A percentile compares a stretch with the other conserved stretches of the same genome.
These are phyloP conservation scores for Drosophila cracens DNA, from an alignment of 2,888 invertebrate genomes.

Conservation along the genomic window DNA sequence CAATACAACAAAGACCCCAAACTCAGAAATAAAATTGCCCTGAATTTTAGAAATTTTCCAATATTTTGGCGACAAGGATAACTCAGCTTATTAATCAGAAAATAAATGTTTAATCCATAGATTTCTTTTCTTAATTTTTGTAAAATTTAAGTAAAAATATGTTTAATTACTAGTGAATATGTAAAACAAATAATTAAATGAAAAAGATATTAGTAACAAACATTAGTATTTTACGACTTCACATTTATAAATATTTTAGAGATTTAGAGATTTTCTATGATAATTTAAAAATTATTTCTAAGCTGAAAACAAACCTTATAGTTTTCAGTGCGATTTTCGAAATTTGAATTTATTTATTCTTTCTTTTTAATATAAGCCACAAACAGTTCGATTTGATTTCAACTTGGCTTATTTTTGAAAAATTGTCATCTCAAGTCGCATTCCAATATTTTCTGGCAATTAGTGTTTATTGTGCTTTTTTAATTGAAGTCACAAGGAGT, in stretches of 20 bases:
- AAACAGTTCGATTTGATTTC: neutral
- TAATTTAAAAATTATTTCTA: too few species aligned
- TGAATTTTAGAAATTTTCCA: neutral
- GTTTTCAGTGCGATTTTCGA: too few species aligned
- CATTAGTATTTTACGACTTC: neutral
- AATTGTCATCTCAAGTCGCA: neutral
- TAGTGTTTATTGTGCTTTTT: neutral
- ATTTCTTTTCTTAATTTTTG: neutral
- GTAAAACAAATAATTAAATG: too few species aligned
- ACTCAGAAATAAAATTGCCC: neutral
- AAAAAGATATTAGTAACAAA: neutral
- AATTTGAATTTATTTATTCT: too few species aligned
- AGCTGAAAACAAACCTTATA: too few species aligned
- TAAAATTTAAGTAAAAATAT: neutral
- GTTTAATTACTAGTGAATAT: neutral
- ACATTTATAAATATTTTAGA: too few species aligned
- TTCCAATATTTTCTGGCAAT: neutral
- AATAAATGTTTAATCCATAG: neutral
- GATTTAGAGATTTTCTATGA: too few species aligned
- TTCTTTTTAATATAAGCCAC: neutral
- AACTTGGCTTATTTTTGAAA: neutral
- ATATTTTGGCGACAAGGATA: neutral
- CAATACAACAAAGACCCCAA: too few species aligned
- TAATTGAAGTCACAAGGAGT: neutral
- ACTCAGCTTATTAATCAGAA: neutral